These are phyloP conservation scores for Spinus pinus DNA, from an alignment of 2,797 vertebrate species.

Conservation along the genomic window DNA sequence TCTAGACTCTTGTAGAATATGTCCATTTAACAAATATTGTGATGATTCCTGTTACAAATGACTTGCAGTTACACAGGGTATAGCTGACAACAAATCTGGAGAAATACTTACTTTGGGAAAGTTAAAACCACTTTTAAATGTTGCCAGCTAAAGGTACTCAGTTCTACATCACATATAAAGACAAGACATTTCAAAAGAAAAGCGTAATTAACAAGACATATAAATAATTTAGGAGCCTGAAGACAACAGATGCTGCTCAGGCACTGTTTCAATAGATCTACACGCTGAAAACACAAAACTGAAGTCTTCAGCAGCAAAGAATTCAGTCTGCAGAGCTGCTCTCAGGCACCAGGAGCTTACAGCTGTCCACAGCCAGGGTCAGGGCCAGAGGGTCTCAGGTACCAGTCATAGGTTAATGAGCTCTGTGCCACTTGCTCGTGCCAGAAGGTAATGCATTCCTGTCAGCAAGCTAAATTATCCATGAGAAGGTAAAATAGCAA, in stretches of 20 bases:
- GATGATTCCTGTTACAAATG: neutral
- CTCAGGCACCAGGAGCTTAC: neutral
- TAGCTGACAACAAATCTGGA: neutral
- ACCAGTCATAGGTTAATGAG: neutral
- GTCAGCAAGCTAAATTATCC: neutral
- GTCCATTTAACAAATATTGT: neutral
- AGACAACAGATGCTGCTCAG: neutral
- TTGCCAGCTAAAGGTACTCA: neutral
- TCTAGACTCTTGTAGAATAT: neutral
- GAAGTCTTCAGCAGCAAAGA: neutral
- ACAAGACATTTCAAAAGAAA: neutral
- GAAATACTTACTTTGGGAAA: neutral
- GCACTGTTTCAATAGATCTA: neutral
- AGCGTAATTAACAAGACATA: neutral
- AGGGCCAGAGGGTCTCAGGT: neutral
- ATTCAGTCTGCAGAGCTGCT: neutral
- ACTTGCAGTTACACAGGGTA: neutral
- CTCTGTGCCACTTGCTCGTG: neutral
- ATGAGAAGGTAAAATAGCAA: neutral
- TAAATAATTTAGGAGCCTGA: neutral
- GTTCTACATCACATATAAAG: neutral
- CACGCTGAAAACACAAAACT: neutral
- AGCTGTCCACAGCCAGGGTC: neutral
- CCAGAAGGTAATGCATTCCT: neutral
- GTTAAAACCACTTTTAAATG: fast-evolving